These are phyloP conservation scores for Tethea ocularis DNA, from an alignment of 2,888 invertebrate species.

Conservation along the genomic window DNA sequence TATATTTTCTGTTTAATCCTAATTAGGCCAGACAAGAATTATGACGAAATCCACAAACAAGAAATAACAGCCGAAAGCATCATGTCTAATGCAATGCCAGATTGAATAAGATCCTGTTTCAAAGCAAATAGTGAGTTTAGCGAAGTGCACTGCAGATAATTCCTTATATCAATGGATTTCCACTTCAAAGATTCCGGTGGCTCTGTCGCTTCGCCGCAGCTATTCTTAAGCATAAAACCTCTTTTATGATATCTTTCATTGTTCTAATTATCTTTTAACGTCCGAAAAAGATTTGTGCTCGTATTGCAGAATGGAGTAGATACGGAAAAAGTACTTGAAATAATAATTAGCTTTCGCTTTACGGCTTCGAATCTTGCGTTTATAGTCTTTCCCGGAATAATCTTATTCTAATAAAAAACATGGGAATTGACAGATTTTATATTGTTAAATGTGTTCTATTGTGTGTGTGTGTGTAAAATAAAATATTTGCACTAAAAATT, in stretches of 20 bases:
- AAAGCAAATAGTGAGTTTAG: constrained; percentile 11
- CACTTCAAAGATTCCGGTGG: constrained; percentile 33
- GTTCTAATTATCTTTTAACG: not conserved
- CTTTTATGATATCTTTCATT: not conserved
- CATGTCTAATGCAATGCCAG: not conserved
- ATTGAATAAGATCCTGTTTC: not conserved
- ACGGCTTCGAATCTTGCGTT: no score
- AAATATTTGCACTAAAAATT: no score
- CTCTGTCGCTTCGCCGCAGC: not conserved
- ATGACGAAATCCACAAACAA: not conserved
- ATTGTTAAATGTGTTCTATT: no score
- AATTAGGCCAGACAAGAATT: no score
- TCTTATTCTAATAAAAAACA: no score
- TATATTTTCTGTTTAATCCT: no score
- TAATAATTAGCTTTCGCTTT: not conserved
- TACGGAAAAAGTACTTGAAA: no score
- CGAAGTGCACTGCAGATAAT: constrained; percentile 42
- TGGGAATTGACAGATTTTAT: no score
- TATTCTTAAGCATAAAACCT: not conserved
- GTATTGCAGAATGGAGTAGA: not conserved
- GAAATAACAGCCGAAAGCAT: not conserved
- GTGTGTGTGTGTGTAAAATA: no score
- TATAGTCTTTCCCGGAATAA: no score
- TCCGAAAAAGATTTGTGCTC: not conserved
- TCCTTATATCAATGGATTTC: constrained; percentile 53